Base-by-base conservation (phyloP, 2,888 invertebrate species). In the Caenorhabditis parvicauda region DNA sequence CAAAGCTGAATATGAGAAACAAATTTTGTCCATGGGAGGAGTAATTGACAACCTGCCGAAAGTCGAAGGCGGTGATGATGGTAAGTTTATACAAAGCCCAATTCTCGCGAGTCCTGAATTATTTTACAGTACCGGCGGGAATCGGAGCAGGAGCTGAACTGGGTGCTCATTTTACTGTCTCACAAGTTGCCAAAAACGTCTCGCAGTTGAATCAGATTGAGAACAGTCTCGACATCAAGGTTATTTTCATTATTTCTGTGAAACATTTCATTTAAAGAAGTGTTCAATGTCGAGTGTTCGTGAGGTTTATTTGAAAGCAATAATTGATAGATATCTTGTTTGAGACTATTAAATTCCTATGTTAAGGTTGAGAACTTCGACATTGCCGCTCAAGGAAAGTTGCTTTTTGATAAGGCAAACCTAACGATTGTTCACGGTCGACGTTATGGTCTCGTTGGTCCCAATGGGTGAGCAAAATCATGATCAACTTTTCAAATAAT, bases 401-500 rank as follows among this genome's bases (percentile, higher is more conserved):
- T 95, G 81, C 85, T 98, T 43, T 96, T 99, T 82, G 89, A 92
- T 29, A 96, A 98, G 83, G 95, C 98, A 0, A 91, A 88, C 82
- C 84, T 99, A 29, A 84, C 91, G 49, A 94, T 99, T 72, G 93
- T 95, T 0, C 88, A 89, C 77, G 92, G 94, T 0, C 87, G 96
- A 43, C 87, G 92, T 74, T 99, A 99, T 83, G 98, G 98, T 77
- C 85, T 98, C 4, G 96, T 99, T 2, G 98, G 98, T 24, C 98
- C 98, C 0, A 98, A 98, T 83, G 98, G 92, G 88, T 89, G 83
- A 82, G 83, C 25, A 38, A 32, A 17, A 42, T 51, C 38, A 38
- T 27, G 21, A 47, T 17, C 25, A 14, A 50, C 19, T 50, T 25
- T 9, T 7, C 49, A 27, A 21, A 39, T 17, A 24, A 50, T 39